Evolutionary conservation across 2,113 vertebrate species (phyloP), one percentile per base, ranked within the genome.

Genomic region (Oncorhynchus nerka): DNA sequence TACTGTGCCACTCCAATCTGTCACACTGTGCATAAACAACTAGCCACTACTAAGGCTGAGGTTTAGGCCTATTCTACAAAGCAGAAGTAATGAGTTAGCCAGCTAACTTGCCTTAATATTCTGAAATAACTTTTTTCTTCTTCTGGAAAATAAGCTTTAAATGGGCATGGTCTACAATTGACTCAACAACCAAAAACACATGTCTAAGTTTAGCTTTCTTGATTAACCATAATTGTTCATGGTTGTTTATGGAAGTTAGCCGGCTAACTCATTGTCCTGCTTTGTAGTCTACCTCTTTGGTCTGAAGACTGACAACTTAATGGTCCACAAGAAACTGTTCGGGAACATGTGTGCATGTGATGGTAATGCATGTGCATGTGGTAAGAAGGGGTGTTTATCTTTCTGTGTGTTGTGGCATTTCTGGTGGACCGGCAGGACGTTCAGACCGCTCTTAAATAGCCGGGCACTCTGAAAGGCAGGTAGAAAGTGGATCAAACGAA

Each of bases 331-430:
- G 24, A 13, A 24, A 16, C 65, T 16, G 16, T 28, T 19, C 15
- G 4, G 62, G 26, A 1, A 30, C 19, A 34, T 70, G 20, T 28
- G 68, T 24, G 68, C 39, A 45, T 71, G 78, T 57, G 61, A 45
- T 68, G 67, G n/a, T 73, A 70, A 57, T 70, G 57, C 57, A 51
- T 73, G 32, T 62, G 57, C 39, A 51, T 74, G 57, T 66, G 73
- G 39, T 11, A 12, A 45, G 39, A 45, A 45, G 9, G 9, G 9
- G 9, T 45, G 4, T 26, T 75, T 28, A 5, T 61, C 34, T 70
- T 24, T 9, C 13, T 55, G 24, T 65, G 16, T 19, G n/a, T 6
- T 49, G 73, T 19, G 74, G n/a, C 16, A 32, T 59, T 45, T n/a
- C 48, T 26, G 24, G 20, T 48, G 66, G 30, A 30, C 28, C 8